A percentile compares a stretch with the other conserved stretches of the same genome.
Evolutionary conservation across 2,113 vertebrate genomes (phyloP).

Genomic region (Protobothrops mucrosquamatus): DNA sequence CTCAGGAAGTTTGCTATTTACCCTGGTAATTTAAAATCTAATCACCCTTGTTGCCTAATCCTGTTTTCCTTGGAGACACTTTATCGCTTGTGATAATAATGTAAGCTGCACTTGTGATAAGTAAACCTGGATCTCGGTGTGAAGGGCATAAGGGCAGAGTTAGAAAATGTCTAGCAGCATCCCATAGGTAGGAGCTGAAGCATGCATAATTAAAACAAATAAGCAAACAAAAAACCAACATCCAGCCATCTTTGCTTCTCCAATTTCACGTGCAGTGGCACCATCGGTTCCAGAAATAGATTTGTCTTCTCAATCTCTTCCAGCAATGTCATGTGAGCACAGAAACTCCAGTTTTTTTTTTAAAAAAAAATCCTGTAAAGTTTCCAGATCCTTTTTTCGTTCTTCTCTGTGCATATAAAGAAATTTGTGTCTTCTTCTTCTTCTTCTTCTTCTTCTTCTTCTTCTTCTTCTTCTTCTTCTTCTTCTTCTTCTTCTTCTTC

Average conservation of each 20-base stretch:
- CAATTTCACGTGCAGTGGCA: constrained; percentile 41
- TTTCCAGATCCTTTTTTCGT: too few relatives aligned
- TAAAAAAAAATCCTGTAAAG: neutral
- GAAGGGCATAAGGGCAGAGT: constrained; percentile 59
- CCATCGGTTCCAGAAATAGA: constrained; percentile 40
- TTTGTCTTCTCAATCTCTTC: neutral
- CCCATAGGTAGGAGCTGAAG: neutral
- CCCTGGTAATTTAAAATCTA: constrained; percentile 63
- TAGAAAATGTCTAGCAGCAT: constrained; percentile 47
- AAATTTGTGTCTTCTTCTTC: too few relatives aligned
- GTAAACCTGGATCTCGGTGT: constrained; percentile 57
- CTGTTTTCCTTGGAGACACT: constrained; percentile 58
- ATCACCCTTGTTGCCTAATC: constrained; percentile 64
- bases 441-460: too few relatives aligned
- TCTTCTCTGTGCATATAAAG: too few relatives aligned
- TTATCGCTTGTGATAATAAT: constrained; percentile 49
- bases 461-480: too few relatives aligned
- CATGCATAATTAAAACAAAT: neutral
- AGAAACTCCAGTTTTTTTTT: neutral
- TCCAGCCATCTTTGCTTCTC: neutral
- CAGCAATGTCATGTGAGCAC: neutral
- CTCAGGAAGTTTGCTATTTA: constrained; percentile 47
- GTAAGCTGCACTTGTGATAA: constrained; percentile 54
- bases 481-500: too few relatives aligned
- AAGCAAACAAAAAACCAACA: neutral